Percentiles rank a stretch among this genome's conserved stretches.
Conservation (phyloP, 1,140 invertebrate genomes). For the Scaptomyza graminum region DNA sequence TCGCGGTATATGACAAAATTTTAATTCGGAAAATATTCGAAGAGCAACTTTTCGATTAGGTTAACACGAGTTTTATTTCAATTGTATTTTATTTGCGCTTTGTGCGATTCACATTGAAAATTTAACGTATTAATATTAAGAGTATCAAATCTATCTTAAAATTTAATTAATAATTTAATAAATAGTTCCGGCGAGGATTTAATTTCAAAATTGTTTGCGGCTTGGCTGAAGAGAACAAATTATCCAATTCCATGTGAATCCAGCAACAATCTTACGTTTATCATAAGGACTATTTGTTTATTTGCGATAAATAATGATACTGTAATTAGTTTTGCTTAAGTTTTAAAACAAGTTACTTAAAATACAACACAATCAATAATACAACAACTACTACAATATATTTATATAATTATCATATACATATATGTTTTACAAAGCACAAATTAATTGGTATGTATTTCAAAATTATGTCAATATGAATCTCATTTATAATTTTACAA, state of each 20-base stretch:
- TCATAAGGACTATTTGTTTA: conserved; percentile 4
- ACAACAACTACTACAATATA: conserved; percentile 20
- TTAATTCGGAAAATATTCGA: not conserved
- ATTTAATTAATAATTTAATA: too few relatives aligned
- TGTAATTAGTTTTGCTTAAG: conserved; percentile 37
- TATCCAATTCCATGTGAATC: conserved; percentile 11
- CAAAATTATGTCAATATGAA: conserved; percentile 72
- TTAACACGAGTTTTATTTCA: conserved; percentile 34
- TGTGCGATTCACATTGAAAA: conserved; percentile 21
- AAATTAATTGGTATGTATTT: conserved; percentile 82
- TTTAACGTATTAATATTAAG: too few relatives aligned
- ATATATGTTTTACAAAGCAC: conserved; percentile 66
- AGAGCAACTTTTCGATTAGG: conserved; percentile 24
- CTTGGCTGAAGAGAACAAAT: not conserved
- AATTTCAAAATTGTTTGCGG: too few relatives aligned
- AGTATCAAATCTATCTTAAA: too few relatives aligned
- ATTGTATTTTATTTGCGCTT: not conserved
- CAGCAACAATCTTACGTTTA: too few relatives aligned
- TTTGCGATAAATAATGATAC: conserved; percentile 42
- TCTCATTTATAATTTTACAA: conserved; percentile 57
- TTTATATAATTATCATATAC: conserved; percentile 22
- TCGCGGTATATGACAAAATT: not conserved
- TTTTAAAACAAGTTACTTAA: conserved; percentile 24
- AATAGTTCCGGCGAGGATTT: too few relatives aligned
- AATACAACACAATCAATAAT: conserved; percentile 27